Evolutionary conservation across 2,888 invertebrate species (phyloP).

Genomic region (Apamea epomidion): DNA sequence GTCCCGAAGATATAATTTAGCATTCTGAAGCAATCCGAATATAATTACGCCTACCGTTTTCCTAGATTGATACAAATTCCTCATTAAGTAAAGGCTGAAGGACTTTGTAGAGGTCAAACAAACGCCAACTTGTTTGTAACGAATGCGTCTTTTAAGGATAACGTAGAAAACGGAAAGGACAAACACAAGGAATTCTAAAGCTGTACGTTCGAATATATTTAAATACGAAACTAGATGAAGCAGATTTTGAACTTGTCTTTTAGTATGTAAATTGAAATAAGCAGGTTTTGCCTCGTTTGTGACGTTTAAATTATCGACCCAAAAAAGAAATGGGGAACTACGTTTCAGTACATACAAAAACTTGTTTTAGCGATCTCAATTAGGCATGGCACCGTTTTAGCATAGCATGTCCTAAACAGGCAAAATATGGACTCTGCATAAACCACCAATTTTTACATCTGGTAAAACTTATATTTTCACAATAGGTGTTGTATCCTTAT

Average conservation of each 20-base stretch:
- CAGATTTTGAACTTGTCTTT: slow-evolving; percentile 50
- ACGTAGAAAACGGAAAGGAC: slow-evolving; percentile 26
- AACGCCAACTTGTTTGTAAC: slow-evolving; percentile 9
- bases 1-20: slow-evolving; percentile 5
- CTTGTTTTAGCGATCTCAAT: background rate
- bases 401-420: too few relatives aligned
- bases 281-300: slow-evolving; percentile 32
- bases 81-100: slow-evolving; percentile 9
- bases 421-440: too few relatives aligned
- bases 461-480: too few relatives aligned
- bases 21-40: background rate
- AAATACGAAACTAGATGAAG: slow-evolving; percentile 60
- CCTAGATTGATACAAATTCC: slow-evolving; percentile 24
- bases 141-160: slow-evolving; percentile 42
- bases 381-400: background rate
- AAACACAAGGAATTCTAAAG: slow-evolving; percentile 47
- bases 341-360: background rate
- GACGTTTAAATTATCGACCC: slow-evolving; percentile 23
- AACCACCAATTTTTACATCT: too few relatives aligned
- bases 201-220: slow-evolving; percentile 61
- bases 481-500: background rate
- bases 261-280: slow-evolving; percentile 58
- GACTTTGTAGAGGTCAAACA: slow-evolving; percentile 35
- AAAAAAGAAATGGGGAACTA: slow-evolving; percentile 1
- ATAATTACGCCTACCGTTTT: slow-evolving; percentile 17